Evolutionary conservation across 2,888 invertebrate genomes (phyloP).

Genomic region (Geotrupes spiniger): DNA sequence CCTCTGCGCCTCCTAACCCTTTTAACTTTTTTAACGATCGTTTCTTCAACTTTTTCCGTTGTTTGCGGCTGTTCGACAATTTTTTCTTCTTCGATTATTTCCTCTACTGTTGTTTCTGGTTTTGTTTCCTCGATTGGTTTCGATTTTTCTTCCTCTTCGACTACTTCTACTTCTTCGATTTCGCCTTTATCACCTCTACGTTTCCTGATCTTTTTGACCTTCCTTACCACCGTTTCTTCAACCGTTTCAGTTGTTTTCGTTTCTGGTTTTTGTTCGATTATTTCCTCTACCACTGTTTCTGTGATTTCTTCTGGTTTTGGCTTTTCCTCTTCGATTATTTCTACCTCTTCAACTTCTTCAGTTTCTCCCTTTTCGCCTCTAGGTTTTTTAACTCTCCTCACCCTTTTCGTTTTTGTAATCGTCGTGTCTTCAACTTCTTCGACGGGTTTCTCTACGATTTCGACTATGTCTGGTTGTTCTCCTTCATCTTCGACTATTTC

Average conservation of each 20-base stretch:
- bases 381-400: conserved; percentile 38
- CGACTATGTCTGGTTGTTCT: conserved; percentile 35
- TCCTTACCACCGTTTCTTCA: conserved; percentile 47
- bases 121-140: conserved; percentile 45
- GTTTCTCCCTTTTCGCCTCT: conserved; percentile 44
- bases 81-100: conserved; percentile 6
- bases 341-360: conserved; percentile 53
- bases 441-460: conserved; percentile 32
- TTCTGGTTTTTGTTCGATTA: conserved; percentile 33
- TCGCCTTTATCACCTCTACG: conserved; percentile 40
- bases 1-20: conserved; percentile 43
- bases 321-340: conserved; percentile 51
- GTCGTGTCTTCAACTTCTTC: conserved; percentile 38
- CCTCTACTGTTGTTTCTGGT: conserved; percentile 49
- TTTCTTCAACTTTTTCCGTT: conserved; percentile 53
- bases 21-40: conserved; percentile 56
- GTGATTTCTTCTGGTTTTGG: conserved; percentile 38
- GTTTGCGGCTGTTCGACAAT: conserved; percentile 37
- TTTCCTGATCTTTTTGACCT: conserved; percentile 44
- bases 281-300: conserved; percentile 40
- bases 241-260: conserved; percentile 30
- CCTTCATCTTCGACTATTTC: conserved; percentile 20
- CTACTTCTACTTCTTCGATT: conserved; percentile 57
- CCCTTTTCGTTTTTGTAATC: conserved; percentile 44
- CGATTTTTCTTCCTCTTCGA: conserved; percentile 38